These are phyloP conservation scores for Chamaetylas fuelleborni DNA, from an alignment of 2,113 vertebrate species.

Conservation along the genomic window DNA sequence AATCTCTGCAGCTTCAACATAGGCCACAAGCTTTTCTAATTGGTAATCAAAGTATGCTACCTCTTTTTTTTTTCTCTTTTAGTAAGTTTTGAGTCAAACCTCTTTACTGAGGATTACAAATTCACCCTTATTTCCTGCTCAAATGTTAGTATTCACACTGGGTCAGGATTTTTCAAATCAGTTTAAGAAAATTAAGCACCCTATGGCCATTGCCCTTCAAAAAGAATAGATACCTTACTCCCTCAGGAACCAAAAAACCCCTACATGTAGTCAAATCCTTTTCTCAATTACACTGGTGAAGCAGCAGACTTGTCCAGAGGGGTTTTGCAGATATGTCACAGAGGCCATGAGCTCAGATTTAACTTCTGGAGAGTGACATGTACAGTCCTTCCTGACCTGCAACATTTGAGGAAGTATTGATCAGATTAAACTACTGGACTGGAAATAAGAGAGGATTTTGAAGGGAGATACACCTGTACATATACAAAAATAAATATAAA, in stretches of 20 bases:
- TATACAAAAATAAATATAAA: background rate
- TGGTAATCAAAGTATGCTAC: background rate
- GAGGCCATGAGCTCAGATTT: background rate
- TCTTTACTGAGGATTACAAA: background rate
- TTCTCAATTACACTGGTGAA: background rate
- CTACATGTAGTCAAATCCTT: background rate
- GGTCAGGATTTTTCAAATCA: background rate
- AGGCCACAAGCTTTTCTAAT: background rate
- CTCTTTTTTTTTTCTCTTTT: background rate
- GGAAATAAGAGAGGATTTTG: background rate
- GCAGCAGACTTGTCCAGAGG: background rate
- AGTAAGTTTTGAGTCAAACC: background rate
- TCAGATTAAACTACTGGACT: background rate
- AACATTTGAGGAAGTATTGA: background rate
- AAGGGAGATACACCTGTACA: fast-evolving
- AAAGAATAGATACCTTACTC: background rate
- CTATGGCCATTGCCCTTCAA: background rate
- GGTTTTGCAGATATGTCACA: background rate
- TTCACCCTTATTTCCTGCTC: background rate
- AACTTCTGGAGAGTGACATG: background rate
- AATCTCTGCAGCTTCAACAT: background rate
- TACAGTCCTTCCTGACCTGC: background rate
- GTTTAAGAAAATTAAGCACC: background rate
- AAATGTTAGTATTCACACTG: background rate
- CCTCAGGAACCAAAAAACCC: background rate